Percentiles rank a stretch among this genome's conserved stretches.
Evolutionary conservation across 2,888 invertebrate genomes (phyloP).

Genomic region (Hedya salicella): DNA sequence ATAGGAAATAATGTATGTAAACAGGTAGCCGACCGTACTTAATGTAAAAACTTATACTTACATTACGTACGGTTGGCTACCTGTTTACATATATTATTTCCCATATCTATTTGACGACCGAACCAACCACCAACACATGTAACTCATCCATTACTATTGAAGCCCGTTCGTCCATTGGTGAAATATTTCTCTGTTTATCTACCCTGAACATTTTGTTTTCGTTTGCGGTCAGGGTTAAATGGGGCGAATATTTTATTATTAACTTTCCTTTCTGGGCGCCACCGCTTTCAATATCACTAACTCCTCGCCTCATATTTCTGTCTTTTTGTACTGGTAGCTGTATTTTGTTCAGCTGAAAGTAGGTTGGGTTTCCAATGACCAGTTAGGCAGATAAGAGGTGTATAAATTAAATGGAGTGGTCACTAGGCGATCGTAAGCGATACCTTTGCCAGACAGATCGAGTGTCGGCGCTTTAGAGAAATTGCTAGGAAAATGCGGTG

Average conservation of each 20-base stretch:
- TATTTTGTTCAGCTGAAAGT: neutral
- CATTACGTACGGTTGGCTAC: no score
- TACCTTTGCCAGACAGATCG: constrained; percentile 36
- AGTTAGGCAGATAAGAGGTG: neutral
- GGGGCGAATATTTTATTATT: constrained; percentile 62
- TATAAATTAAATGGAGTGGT: constrained; percentile 5
- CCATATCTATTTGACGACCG: neutral
- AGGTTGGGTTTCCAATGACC: neutral
- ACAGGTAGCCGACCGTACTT: no score
- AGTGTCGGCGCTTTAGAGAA: constrained; percentile 39
- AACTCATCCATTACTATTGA: constrained; percentile 40
- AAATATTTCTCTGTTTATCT: constrained; percentile 41
- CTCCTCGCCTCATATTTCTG: neutral
- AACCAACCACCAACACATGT: constrained; percentile 1
- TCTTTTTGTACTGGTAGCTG: neutral
- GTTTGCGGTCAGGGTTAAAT: constrained; percentile 62
- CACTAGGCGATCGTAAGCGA: constrained; percentile 39
- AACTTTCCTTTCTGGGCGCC: constrained; percentile 77
- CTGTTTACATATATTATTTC: neutral
- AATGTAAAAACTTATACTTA: no score
- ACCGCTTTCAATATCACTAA: constrained; percentile 47
- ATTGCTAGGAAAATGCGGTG: constrained; percentile 31
- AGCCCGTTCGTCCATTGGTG: constrained; percentile 38
- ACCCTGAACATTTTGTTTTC: constrained; percentile 28
- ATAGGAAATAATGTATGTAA: neutral